Conservation (phyloP, 2,797 vertebrate genomes). For the Harpagifer antarcticus region DNA sequence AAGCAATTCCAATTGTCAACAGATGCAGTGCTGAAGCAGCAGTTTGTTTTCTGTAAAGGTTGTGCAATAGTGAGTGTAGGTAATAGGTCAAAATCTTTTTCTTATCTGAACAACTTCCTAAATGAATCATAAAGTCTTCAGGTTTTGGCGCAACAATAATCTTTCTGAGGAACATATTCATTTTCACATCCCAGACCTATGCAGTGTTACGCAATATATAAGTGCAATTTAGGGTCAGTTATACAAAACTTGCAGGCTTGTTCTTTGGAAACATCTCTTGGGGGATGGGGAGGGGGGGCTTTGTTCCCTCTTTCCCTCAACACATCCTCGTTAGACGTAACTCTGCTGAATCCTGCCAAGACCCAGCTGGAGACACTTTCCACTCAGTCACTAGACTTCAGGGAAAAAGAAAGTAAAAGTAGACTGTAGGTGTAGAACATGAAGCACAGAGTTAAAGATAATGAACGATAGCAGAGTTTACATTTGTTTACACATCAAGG, state of each 20-base stretch:
- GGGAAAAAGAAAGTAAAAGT: conserved; percentile 65
- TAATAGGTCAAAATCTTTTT: conserved; percentile 7
- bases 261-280: conserved; percentile 50
- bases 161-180: background rate
- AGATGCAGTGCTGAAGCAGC: conserved; percentile 23
- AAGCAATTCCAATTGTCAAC: conserved; percentile 26
- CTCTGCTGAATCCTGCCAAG: conserved; percentile 46
- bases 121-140: accelerated
- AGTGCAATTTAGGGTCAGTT: conserved; percentile 10
- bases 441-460: background rate
- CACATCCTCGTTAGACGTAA: conserved; percentile 47
- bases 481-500: conserved; percentile 3
- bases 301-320: conserved; percentile 14
- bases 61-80: background rate
- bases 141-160: accelerated
- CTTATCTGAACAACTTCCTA: background rate
- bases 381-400: conserved; percentile 41
- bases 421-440: background rate
- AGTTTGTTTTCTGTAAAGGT: conserved; percentile 22
- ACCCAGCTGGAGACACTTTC: conserved; percentile 47
- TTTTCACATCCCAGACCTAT: background rate
- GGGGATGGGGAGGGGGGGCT: conserved; percentile 3
- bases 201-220: conserved; percentile 23
- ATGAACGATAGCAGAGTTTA: conserved; percentile 23
- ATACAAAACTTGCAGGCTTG: background rate